Percentiles rank a stretch among this genome's conserved stretches.
Evolutionary conservation across 2,113 vertebrate genomes (phyloP).

Genomic region (Antechinus stuartii): DNA sequence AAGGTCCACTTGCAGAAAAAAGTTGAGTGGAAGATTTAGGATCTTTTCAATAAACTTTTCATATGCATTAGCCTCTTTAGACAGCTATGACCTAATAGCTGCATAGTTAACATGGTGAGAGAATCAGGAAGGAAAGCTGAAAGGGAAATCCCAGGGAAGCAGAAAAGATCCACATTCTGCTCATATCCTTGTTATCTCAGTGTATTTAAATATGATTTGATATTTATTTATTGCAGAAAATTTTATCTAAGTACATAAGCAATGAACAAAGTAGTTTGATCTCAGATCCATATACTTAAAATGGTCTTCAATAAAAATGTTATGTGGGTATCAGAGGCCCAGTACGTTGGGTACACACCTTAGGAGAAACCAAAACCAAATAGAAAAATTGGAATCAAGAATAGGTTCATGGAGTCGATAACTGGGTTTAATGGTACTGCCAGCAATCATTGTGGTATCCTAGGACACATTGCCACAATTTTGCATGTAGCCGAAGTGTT

Average conservation of each 20-base stretch:
- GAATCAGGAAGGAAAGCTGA: not conserved
- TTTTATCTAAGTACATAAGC: not conserved
- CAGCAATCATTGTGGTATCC: constrained; percentile 57
- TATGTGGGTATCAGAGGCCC: not conserved
- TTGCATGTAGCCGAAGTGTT: not conserved
- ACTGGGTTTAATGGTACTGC: constrained; percentile 64
- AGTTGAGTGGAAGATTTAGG: not conserved
- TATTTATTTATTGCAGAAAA: not conserved
- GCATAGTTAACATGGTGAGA: not conserved
- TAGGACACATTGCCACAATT: constrained; percentile 41
- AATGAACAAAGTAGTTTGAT: not conserved
- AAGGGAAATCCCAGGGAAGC: not conserved
- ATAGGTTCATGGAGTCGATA: not conserved
- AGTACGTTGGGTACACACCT: not conserved
- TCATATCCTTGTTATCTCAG: not conserved
- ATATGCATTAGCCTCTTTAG: not conserved
- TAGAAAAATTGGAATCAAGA: not conserved
- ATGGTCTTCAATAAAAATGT: not conserved
- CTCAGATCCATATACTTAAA: not conserved
- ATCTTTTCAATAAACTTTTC: not conserved
- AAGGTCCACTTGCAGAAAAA: not conserved
- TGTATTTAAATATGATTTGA: not conserved
- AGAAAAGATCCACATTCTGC: not conserved
- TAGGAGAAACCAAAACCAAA: too few species aligned
- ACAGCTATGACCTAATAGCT: not conserved